Conservation (phyloP, 1,140 invertebrate genomes). For the Calliphora vicina region DNA sequence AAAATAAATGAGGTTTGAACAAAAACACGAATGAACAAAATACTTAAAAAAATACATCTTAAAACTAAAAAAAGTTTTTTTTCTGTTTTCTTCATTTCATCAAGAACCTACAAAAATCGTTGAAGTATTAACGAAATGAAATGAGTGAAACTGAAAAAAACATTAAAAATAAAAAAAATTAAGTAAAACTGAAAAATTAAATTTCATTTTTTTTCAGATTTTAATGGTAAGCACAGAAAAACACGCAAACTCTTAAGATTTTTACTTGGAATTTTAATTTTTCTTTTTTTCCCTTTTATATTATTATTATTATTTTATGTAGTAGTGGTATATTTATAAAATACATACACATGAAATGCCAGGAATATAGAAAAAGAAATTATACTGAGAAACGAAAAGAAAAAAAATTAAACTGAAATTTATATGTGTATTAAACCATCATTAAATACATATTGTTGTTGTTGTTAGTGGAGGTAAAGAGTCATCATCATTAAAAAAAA, state of each 20-base stretch:
- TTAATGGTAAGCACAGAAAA: slow-evolving; percentile 48
- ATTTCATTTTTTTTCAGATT: not conserved
- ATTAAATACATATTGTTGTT: slow-evolving; percentile 12
- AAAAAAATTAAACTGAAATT: not conserved
- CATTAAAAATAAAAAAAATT: not conserved
- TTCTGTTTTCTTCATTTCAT: not conserved
- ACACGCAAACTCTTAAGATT: slow-evolving; percentile 45
- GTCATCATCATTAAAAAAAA: slow-evolving; percentile 34
- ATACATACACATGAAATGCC: not conserved
- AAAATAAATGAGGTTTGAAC: not conserved
- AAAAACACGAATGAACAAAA: not conserved
- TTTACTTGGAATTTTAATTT: not conserved
- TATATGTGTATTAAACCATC: not conserved
- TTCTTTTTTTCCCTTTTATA: not conserved
- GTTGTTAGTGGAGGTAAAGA: slow-evolving; percentile 7
- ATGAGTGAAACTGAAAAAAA: not conserved
- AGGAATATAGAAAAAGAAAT: too few relatives aligned
- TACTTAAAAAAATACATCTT: not conserved
- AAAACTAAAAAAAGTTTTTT: not conserved
- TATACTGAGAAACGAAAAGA: not conserved
- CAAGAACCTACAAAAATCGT: not conserved
- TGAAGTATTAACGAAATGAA: not conserved
- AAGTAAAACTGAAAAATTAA: not conserved
- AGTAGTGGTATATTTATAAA: not conserved
- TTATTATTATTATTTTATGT: too few relatives aligned